phyloP scores from a whole-genome alignment of 2,113 vertebrate genomes.

The Peromyscus polionotus region DNA sequence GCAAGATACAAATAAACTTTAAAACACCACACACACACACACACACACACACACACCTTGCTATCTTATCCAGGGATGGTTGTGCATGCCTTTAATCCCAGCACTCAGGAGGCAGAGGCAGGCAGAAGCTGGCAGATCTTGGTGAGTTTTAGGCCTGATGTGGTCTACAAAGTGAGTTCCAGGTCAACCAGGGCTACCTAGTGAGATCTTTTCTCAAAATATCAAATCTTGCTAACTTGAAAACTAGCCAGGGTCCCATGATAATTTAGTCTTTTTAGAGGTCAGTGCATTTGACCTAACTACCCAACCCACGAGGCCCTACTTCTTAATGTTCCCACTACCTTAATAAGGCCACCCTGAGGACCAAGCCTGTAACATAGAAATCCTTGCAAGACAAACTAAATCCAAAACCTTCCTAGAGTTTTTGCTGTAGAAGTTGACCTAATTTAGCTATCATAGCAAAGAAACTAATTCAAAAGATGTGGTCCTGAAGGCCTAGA shows the following conservation, averaged over 20 bases:
- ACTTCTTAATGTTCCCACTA: not conserved
- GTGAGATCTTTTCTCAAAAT: not conserved
- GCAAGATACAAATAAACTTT: not conserved
- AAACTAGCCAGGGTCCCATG: not conserved
- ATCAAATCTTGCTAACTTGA: not conserved
- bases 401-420: not conserved
- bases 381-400: not conserved
- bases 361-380: not conserved
- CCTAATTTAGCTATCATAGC: slow-evolving; percentile 17
- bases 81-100: not conserved
- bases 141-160: not conserved
- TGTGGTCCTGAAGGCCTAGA: not conserved
- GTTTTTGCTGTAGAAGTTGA: slow-evolving; percentile 44
- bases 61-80: not conserved
- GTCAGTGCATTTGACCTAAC: not conserved
- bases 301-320: not conserved
- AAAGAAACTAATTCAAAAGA: slow-evolving; percentile 52
- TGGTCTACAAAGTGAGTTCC: not conserved
- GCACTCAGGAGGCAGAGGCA: not conserved
- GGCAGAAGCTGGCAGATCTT: not conserved
- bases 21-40: no score
- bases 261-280: not conserved
- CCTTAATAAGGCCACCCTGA: not conserved
- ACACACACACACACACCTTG: not conserved
- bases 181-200: not conserved